These are phyloP conservation scores for pig (Sus scrofa) DNA, from an alignment of 2,113 vertebrate species.

Conservation along the genomic window T2T-Sscrofa CM000826.6:105803501-105804000, in stretches of 20 bases:
- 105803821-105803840: not conserved
- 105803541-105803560: not conserved
- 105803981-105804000: not conserved
- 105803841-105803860: not conserved
- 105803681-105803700: not conserved
- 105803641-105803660: not conserved
- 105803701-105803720: not conserved
- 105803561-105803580: not conserved
- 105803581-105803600: not conserved
- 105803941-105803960: not conserved
- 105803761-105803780: conserved; percentile 1
- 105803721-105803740: not conserved
- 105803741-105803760: not conserved
- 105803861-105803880: conserved; percentile 17
- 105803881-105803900: not conserved
- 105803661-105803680: not conserved
- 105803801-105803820: conserved; percentile 42
- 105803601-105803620: conserved; percentile 14
- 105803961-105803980: not conserved
- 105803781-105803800: conserved; percentile 17
- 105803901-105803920: conserved; percentile 33
- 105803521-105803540: not conserved
- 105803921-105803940: conserved; percentile 31
- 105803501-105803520: not conserved
- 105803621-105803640: conserved; percentile 34